Evolutionary conservation across 2,113 vertebrate genomes (phyloP).

Genomic region (Hiodon alosoides): DNA sequence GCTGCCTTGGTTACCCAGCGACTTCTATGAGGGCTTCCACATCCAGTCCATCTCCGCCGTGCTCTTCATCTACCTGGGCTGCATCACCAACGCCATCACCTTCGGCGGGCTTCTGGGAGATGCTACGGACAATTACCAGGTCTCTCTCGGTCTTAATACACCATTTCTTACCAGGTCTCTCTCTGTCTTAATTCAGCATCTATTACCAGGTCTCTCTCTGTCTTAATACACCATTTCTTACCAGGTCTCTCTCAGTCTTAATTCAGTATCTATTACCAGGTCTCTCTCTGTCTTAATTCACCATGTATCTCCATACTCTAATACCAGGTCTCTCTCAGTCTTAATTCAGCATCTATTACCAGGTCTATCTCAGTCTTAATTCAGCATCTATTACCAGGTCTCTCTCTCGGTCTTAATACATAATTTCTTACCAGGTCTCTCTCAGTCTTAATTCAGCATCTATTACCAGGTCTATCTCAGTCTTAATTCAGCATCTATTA

Average conservation of each 20-base stretch:
- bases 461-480: constrained; percentile 44
- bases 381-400: constrained; percentile 78
- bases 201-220: constrained; percentile 44
- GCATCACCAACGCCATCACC: constrained; percentile 96
- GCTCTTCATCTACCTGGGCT: constrained; percentile 96
- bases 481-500: constrained; percentile 54
- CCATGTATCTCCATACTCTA: too few species aligned
- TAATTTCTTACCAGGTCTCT: not conserved
- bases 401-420: not conserved
- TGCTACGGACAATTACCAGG: constrained; percentile 96
- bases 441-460: too few species aligned
- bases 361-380: constrained; percentile 44
- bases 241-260: constrained; percentile 43
- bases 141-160: constrained; percentile 28
- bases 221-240: not conserved
- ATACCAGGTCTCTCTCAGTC: too few species aligned
- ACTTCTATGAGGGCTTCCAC: constrained; percentile 90
- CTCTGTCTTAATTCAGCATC: too few species aligned
- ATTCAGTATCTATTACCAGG: too few species aligned
- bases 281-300: too few species aligned
- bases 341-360: too few species aligned
- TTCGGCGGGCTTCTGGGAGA: constrained; percentile 93
- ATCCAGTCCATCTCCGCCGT: constrained; percentile 94
- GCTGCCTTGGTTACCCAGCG: constrained; percentile 83
- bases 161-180: not conserved